Evolutionary conservation across 2,888 invertebrate genomes (phyloP).

Genomic region (Pycnomerus fuliginosus): DNA sequence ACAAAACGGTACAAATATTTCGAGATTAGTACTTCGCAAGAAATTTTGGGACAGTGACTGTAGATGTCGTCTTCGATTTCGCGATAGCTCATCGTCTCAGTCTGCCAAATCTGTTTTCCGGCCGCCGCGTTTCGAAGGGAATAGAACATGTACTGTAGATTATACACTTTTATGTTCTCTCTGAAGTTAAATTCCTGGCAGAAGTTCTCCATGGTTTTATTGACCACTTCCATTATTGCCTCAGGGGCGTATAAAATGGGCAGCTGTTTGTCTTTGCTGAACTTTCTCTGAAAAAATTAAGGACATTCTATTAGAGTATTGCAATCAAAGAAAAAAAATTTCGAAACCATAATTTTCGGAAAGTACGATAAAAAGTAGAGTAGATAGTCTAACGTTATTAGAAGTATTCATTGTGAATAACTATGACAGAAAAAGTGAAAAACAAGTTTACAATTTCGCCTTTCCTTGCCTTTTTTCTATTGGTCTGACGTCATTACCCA

Average conservation of each 20-base stretch:
- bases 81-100: slow-evolving; percentile 36
- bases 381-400: no score
- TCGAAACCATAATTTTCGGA: no score
- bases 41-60: slow-evolving; percentile 40
- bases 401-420: no score
- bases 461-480: no score
- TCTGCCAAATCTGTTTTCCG: slow-evolving; percentile 28
- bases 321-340: no score
- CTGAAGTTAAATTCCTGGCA: slow-evolving; percentile 26
- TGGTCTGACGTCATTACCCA: no score
- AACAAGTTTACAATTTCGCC: no score
- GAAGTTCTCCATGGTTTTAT: slow-evolving; percentile 47
- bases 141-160: slow-evolving; percentile 45
- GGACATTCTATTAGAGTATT: no score
- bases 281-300: slow-evolving; percentile 9
- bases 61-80: slow-evolving; percentile 51
- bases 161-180: slow-evolving; percentile 39
- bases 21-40: slow-evolving; percentile 51
- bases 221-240: slow-evolving; percentile 32
- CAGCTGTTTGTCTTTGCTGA: slow-evolving; percentile 5
- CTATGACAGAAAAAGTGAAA: no score
- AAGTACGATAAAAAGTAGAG: no score
- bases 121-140: slow-evolving; percentile 39
- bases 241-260: slow-evolving; percentile 36
- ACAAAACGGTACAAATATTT: no score